Percentiles rank a stretch among this genome's conserved stretches.
Conservation (phyloP, 2,888 invertebrate species). For the Conomelus anceps region DNA sequence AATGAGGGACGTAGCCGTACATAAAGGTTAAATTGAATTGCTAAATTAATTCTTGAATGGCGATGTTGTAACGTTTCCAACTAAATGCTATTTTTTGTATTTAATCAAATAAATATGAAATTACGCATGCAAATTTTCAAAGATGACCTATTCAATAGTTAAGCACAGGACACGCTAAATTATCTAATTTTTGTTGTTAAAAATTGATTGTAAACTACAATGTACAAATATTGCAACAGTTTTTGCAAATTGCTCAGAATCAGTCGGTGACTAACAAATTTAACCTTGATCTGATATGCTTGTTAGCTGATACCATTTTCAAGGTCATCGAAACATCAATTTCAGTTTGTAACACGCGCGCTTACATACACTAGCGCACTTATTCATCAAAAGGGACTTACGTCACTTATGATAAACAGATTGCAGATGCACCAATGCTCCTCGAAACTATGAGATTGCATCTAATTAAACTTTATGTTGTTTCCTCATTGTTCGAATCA, state of each 20-base stretch:
- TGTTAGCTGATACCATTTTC: neutral
- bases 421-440: neutral
- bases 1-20: no score
- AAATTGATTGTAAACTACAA: neutral
- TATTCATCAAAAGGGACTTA: neutral
- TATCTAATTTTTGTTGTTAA: neutral
- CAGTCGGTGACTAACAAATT: neutral
- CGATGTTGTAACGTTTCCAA: no score
- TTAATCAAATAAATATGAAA: no score
- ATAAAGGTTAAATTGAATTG: no score
- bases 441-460: neutral
- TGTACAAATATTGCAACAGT: neutral
- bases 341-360: neutral
- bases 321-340: neutral
- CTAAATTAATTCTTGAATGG: no score
- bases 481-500: neutral
- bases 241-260: neutral
- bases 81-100: no score
- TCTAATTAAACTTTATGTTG: neutral
- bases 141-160: neutral
- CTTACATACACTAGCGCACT: neutral
- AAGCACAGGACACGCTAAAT: neutral
- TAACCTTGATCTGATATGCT: neutral
- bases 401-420: neutral
- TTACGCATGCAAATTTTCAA: no score